Percentiles rank a stretch among this genome's conserved stretches.
Evolutionary conservation across 2,113 vertebrate genomes (phyloP).

Genomic region (Trogon surrucura): DNA sequence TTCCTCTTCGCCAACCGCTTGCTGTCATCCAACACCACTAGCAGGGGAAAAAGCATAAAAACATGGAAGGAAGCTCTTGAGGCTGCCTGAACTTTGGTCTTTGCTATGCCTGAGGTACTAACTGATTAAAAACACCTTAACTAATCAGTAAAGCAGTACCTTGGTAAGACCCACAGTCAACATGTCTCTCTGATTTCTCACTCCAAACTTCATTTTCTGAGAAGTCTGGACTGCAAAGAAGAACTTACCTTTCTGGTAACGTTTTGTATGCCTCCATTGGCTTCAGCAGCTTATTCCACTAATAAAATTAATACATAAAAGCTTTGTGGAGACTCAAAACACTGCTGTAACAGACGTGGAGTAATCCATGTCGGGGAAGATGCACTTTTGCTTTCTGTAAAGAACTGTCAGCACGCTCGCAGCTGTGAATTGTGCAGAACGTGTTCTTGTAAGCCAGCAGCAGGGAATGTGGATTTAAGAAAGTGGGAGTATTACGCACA

Average conservation of each 20-base stretch:
- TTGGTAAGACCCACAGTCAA: neutral
- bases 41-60: neutral
- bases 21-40: conserved; percentile 97
- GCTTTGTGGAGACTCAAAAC: neutral
- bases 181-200: neutral
- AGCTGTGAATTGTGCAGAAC: neutral
- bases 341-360: fast-evolving
- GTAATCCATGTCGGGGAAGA: neutral
- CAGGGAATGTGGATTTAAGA: neutral
- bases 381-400: neutral
- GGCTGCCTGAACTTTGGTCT: neutral
- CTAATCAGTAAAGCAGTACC: neutral
- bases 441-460: neutral
- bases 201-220: neutral
- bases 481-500: neutral
- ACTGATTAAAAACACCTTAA: neutral
- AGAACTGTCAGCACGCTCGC: fast-evolving
- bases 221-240: neutral
- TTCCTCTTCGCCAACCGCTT: conserved; percentile 96
- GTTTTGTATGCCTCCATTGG: neutral
- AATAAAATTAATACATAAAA: neutral
- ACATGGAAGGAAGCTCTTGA: neutral
- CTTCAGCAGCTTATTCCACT: neutral
- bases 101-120: neutral
- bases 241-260: neutral